Conservation (phyloP, 1,140 invertebrate species). For the Drosophila suzukii region DNA sequence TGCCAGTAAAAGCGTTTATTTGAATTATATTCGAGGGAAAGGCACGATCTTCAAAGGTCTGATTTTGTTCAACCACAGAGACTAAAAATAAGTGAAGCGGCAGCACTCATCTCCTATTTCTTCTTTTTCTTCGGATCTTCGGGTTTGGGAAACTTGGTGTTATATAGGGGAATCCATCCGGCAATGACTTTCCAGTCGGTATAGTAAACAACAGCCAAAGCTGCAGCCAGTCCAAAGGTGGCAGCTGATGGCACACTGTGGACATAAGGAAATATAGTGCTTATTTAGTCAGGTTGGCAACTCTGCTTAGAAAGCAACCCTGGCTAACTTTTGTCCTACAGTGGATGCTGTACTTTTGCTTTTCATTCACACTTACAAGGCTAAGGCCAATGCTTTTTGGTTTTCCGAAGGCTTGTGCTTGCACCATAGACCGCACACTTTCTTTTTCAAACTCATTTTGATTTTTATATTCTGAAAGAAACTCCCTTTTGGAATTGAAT, state of each 20-base stretch:
- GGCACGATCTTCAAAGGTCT: slow-evolving; percentile 13
- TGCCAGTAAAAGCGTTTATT: slow-evolving; percentile 23
- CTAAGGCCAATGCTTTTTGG: slow-evolving; percentile 11
- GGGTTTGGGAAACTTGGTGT: slow-evolving; percentile 58
- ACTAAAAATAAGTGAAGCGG: neutral
- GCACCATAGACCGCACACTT: slow-evolving; percentile 19
- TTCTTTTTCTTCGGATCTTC: slow-evolving; percentile 29
- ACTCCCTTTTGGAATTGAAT: neutral
- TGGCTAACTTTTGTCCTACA: neutral
- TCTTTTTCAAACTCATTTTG: slow-evolving; percentile 53
- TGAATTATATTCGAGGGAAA: slow-evolving; percentile 16
- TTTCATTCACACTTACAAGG: slow-evolving; percentile 48
- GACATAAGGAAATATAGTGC: neutral
- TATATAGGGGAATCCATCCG: slow-evolving; percentile 61
- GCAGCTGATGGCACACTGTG: slow-evolving; percentile 52
- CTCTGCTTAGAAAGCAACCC: too few species aligned
- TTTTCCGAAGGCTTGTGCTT: slow-evolving; percentile 14
- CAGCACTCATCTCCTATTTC: neutral
- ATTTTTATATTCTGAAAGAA: neutral
- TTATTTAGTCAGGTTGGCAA: too few species aligned
- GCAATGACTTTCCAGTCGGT: slow-evolving; percentile 64
- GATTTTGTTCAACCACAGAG: slow-evolving; percentile 14
- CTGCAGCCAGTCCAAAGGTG: slow-evolving; percentile 45
- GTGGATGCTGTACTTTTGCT: neutral
- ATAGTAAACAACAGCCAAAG: slow-evolving; percentile 45